Evolutionary conservation across 2,888 invertebrate species (phyloP).

Genomic region (Mechanitis mazaeus): DNA sequence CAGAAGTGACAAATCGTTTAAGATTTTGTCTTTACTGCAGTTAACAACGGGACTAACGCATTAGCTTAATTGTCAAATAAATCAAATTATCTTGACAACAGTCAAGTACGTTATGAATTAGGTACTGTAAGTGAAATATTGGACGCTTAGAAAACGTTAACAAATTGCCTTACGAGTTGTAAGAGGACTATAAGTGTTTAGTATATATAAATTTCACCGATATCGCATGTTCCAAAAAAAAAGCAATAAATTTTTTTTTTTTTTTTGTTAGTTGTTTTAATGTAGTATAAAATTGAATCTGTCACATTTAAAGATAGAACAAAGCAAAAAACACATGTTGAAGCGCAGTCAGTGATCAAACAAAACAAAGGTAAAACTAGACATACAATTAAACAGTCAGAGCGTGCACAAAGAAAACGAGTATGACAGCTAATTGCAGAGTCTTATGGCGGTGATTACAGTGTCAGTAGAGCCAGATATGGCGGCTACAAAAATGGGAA

Average conservation of each 20-base stretch:
- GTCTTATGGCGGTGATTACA: constrained; percentile 62
- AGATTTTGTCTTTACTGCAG: constrained; percentile 25
- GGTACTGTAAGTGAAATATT: constrained; percentile 8
- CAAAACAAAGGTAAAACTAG: constrained; percentile 34
- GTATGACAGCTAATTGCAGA: constrained; percentile 63
- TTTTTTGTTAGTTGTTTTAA: neutral
- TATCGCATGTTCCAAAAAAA: too few species aligned
- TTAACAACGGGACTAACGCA: constrained; percentile 16
- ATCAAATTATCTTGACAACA: constrained; percentile 20
- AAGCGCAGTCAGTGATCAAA: constrained; percentile 27
- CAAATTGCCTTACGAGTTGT: neutral
- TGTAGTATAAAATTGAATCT: constrained; percentile 10
- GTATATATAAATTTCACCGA: too few species aligned
- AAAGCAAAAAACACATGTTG: constrained; percentile 25
- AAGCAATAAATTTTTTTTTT: too few species aligned
- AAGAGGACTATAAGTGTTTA: neutral
- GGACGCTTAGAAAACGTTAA: constrained; percentile 1
- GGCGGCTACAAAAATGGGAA: constrained; percentile 55
- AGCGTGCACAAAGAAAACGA: constrained; percentile 55
- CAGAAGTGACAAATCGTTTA: constrained; percentile 30
- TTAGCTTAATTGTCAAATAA: constrained; percentile 21
- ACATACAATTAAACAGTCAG: constrained; percentile 52
- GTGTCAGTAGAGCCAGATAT: constrained; percentile 52
- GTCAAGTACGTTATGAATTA: constrained; percentile 8
- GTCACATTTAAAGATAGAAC: constrained; percentile 18